Evolutionary conservation across 2,888 invertebrate species (phyloP), one percentile per base, ranked within the genome.

Genomic region (Hemicrepidius hirtus): DNA sequence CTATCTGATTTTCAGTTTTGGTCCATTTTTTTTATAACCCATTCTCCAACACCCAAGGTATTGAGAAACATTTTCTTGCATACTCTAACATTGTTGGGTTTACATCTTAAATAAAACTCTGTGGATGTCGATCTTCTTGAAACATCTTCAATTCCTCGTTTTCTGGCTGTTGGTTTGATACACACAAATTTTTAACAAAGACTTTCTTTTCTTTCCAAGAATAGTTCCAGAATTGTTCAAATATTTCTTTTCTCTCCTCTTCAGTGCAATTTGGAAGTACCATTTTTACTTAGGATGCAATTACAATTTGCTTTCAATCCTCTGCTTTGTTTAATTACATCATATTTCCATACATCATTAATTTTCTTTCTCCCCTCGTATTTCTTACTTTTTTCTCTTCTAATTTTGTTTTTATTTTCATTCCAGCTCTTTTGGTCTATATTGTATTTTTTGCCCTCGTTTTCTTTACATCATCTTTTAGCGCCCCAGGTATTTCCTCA

Each of bases 21-120:
- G 2, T 18, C 18, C 49, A 28, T 49, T 49, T 46, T 13, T 46
- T 35, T 28, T 5, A 49, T 24, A 3, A 32, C 35, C 0, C n/a
- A 16, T 16, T 49, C 49, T 4, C 63, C 62, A 12, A 46, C 5
- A 62, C 16, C 28, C 28, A 62, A 24, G 5, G 46, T 62, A n/a
- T 62, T 10, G 21, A 44, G 44, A 46, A 62, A 62, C 46, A 62
- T 62, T 62, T 62, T 62, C 9, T 62, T 28, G 20, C 62, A 62
- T 12, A 62, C 44, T 1, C 28, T 21, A 24, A 53, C 24, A 12
- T 24, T n/a, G n/a, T 3, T 53, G 6, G 24, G 24, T 24, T 12
- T 3, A 53, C 24, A 24, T 53, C 10, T 24, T 24, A 53, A 53
- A 53, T 24, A 53, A 53, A 24, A 53, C 24, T 24, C 53, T 44